Percentiles rank a stretch among this genome's conserved stretches.
These are phyloP conservation scores for Sesia apiformis DNA, from an alignment of 2,888 invertebrate genomes.

Conservation along the genomic window DNA sequence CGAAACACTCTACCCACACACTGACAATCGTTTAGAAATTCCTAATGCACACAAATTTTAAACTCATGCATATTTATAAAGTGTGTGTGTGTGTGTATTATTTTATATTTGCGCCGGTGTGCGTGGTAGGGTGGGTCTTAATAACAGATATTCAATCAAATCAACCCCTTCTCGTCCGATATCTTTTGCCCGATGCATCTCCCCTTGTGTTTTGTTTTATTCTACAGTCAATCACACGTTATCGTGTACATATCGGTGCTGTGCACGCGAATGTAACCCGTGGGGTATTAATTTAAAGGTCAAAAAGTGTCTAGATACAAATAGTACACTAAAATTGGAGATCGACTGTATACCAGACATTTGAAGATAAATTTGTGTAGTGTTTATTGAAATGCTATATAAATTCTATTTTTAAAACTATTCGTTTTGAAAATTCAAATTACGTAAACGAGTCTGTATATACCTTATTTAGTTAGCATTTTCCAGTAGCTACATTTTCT, in stretches of 20 bases:
- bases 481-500: no score
- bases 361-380: no score
- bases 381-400: no score
- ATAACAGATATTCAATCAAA: conserved; percentile 75
- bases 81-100: conserved; percentile 63
- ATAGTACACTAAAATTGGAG: no score
- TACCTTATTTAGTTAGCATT: no score
- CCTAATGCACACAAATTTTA: conserved; percentile 46
- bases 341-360: no score
- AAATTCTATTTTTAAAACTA: no score
- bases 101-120: conserved; percentile 59
- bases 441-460: no score
- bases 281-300: no score
- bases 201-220: conserved; percentile 53
- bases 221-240: conserved; percentile 3
- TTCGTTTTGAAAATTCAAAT: no score
- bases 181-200: conserved; percentile 64
- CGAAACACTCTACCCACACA: conserved; percentile 1
- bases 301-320: no score
- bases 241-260: not conserved
- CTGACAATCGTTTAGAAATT: not conserved
- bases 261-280: no score
- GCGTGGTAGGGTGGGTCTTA: conserved; percentile 55
- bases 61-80: conserved; percentile 73
- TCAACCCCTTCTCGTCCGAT: conserved; percentile 69